Conservation (phyloP, 2,797 vertebrate species). For the Diglossa cyanea region DNA sequence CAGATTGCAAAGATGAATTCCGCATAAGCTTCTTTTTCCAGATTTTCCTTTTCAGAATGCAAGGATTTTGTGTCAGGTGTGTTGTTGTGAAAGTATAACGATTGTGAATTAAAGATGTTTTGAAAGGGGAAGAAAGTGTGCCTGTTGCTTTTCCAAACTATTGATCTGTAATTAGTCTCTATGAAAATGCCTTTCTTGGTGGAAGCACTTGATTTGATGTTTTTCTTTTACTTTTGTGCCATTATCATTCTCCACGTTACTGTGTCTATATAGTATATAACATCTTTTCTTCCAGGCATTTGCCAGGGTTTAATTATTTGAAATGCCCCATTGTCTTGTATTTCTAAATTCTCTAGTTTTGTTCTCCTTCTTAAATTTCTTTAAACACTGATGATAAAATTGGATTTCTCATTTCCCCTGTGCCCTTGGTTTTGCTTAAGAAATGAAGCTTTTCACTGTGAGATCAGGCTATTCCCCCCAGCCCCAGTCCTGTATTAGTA, state of each 20-base stretch:
- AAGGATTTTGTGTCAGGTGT: neutral
- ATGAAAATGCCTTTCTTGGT: accelerated
- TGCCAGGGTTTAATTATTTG: neutral
- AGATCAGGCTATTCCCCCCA: accelerated
- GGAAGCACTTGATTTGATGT: neutral
- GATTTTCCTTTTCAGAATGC: neutral
- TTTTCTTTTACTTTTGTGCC: neutral
- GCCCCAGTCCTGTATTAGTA: neutral
- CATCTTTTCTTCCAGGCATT: neutral
- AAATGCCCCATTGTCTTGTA: neutral
- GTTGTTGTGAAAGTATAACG: neutral
- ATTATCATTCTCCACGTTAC: accelerated
- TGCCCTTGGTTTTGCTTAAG: neutral
- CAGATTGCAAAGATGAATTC: neutral
- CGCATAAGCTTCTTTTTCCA: neutral
- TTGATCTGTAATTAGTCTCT: neutral
- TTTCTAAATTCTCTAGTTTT: neutral
- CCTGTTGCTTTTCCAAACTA: neutral
- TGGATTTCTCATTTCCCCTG: neutral
- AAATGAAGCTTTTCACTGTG: neutral
- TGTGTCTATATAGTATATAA: neutral
- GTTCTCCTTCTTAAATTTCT: neutral
- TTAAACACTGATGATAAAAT: neutral
- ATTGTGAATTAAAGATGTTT: neutral
- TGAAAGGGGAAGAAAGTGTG: neutral